Percentiles rank a stretch among this genome's conserved stretches.
These are phyloP conservation scores for Zaprionus taronus DNA, from an alignment of 1,140 invertebrate genomes.

Conservation along the genomic window DNA sequence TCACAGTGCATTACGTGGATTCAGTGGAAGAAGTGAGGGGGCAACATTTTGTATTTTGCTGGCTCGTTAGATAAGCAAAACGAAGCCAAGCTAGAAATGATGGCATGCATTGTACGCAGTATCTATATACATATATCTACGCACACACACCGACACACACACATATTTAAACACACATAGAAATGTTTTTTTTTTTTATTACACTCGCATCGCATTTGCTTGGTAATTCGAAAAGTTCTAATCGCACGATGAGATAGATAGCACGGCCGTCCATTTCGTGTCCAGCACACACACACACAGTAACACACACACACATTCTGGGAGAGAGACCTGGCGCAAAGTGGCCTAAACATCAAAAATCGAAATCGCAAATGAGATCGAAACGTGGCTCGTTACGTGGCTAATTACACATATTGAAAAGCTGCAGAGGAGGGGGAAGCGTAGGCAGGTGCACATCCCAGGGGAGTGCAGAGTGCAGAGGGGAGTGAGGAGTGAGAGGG, in stretches of 20 bases:
- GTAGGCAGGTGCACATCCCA: not conserved
- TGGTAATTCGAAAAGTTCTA: constrained; percentile 41
- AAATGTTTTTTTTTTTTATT: constrained; percentile 2
- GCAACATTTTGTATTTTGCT: constrained; percentile 7
- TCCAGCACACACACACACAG: not conserved
- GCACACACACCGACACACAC: not conserved
- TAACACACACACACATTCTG: not conserved
- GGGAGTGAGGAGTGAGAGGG: not conserved
- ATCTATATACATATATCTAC: not conserved
- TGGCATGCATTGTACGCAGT: constrained; percentile 24
- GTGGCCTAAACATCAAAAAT: constrained; percentile 30
- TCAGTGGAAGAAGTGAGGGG: not conserved
- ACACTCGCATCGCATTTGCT: constrained; percentile 14
- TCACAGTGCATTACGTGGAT: not conserved
- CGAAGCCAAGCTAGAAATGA: constrained; percentile 29
- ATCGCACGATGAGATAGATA: constrained; percentile 54
- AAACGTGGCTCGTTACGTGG: constrained; percentile 36
- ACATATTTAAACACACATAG: not conserved
- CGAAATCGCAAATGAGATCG: constrained; percentile 50
- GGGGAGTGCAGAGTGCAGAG: not conserved
- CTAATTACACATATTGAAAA: constrained; percentile 44
- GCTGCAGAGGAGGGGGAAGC: not conserved
- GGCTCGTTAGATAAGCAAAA: constrained; percentile 41
- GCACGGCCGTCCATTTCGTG: constrained; percentile 18
- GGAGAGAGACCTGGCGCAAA: not conserved